phyloP scores from a whole-genome alignment of 2,113 vertebrate genomes.

The Pterocles burchelli region DNA sequence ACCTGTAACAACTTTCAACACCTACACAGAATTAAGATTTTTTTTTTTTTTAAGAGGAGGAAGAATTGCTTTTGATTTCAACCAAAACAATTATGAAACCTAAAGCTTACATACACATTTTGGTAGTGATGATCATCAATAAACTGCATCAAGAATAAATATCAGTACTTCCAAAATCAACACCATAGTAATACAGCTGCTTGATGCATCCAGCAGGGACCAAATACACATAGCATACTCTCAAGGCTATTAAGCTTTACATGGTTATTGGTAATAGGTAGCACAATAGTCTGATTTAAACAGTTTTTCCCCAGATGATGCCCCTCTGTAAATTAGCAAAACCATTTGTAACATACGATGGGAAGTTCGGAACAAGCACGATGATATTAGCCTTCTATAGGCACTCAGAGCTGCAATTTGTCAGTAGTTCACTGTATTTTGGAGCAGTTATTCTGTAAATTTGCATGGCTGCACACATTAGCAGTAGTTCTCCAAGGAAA shows the following conservation, averaged over 20 bases:
- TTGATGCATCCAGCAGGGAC: neutral
- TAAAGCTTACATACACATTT: neutral
- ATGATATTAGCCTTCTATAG: neutral
- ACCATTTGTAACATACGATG: neutral
- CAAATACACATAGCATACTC: neutral
- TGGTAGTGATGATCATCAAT: neutral
- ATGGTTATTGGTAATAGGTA: neutral
- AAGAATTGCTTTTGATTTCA: slow-evolving; percentile 16
- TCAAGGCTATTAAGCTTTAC: neutral
- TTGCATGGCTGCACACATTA: neutral
- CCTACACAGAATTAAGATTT: neutral
- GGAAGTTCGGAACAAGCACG: neutral
- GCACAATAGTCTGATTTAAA: neutral
- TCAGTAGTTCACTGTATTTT: neutral
- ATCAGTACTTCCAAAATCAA: neutral
- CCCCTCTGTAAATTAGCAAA: neutral
- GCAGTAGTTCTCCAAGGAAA: neutral
- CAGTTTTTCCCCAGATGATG: neutral
- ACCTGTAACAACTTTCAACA: neutral
- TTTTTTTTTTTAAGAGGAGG: neutral
- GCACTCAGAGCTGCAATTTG: neutral
- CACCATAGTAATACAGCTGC: neutral
- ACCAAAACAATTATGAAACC: neutral
- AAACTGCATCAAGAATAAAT: slow-evolving; percentile 12
- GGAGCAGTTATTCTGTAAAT: neutral